phyloP scores from a whole-genome alignment of 1,140 invertebrate genomes.

The Propsilocerus akamusi region DNA sequence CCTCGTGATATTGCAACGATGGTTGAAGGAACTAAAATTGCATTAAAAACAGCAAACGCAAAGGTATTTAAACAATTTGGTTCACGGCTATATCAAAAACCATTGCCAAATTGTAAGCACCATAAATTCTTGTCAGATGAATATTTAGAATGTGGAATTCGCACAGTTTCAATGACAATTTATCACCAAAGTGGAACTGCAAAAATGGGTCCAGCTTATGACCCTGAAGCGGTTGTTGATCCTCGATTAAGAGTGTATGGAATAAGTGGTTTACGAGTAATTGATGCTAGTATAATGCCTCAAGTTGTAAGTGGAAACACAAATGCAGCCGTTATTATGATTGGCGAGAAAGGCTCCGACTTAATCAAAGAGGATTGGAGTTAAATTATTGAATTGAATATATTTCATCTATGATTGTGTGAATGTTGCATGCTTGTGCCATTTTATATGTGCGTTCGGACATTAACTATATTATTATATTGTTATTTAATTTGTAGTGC shows the following conservation, averaged over 20 bases:
- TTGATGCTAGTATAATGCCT: conserved; percentile 81
- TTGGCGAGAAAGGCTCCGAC: conserved; percentile 69
- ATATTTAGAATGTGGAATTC: conserved; percentile 70
- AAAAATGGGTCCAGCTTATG: conserved; percentile 65
- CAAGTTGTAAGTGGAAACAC: conserved; percentile 66
- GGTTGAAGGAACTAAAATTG: conserved; percentile 66
- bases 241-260: conserved; percentile 58
- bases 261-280: conserved; percentile 54
- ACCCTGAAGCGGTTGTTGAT: conserved; percentile 64
- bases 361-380: conserved; percentile 57
- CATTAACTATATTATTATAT: no score
- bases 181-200: conserved; percentile 35
- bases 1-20: conserved; percentile 53
- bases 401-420: neutral
- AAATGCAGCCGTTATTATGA: conserved; percentile 72
- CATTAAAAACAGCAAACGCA: conserved; percentile 46
- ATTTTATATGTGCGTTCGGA: no score
- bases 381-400: conserved; percentile 12
- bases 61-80: conserved; percentile 64
- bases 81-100: conserved; percentile 48
- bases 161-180: conserved; percentile 62
- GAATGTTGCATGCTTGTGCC: neutral
- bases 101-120: conserved; percentile 59
- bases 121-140: conserved; percentile 50
- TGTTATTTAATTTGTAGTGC: no score